phyloP scores from a whole-genome alignment of 2,797 vertebrate genomes.

The Tamandua tetradactyla region DNA sequence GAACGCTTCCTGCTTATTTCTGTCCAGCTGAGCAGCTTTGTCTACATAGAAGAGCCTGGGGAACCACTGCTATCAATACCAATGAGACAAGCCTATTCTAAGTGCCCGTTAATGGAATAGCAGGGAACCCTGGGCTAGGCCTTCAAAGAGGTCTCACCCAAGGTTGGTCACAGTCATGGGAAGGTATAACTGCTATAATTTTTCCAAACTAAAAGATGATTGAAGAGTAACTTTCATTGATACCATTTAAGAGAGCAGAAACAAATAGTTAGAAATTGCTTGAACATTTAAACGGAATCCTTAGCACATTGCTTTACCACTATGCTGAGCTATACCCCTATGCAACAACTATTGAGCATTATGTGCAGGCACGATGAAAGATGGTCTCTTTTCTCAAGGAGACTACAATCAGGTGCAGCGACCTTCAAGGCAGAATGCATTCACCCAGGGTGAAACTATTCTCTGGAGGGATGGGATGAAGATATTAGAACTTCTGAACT shows the following conservation, averaged over 20 bases:
- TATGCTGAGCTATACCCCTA: neutral
- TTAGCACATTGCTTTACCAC: neutral
- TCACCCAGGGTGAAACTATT: neutral
- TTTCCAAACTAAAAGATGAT: neutral
- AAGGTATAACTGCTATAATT: neutral
- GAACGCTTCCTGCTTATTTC: conserved; percentile 56
- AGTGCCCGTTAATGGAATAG: neutral
- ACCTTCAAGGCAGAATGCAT: neutral
- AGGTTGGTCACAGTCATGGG: neutral
- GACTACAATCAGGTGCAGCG: neutral
- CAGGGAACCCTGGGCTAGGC: neutral
- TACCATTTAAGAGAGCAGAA: neutral
- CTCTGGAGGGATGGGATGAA: neutral
- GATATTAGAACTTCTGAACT: neutral
- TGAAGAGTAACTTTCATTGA: neutral
- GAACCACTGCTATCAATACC: conserved; percentile 10
- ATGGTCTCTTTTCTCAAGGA: neutral
- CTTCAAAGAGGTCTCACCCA: neutral
- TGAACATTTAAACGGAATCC: conserved; percentile 13
- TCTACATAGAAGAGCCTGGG: conserved; percentile 49
- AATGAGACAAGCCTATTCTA: conserved; percentile 35
- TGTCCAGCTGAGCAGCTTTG: conserved; percentile 53
- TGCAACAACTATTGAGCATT: neutral
- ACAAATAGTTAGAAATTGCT: conserved; percentile 42
- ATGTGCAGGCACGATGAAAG: neutral